These are phyloP conservation scores for Triplophysa dalaica DNA, from an alignment of 2,113 vertebrate genomes.

Conservation along the genomic window DNA sequence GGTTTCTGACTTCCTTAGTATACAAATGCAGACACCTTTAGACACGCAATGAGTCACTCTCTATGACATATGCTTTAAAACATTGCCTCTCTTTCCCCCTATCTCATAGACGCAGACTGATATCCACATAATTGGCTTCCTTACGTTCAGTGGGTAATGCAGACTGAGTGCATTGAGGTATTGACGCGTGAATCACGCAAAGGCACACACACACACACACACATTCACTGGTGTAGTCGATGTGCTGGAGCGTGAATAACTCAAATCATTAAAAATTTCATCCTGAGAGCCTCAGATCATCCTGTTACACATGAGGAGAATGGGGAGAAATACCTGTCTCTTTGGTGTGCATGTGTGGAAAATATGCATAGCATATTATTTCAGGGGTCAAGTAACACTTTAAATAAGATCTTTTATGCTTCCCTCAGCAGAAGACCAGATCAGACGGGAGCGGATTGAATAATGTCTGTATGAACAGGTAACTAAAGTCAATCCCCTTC, in stretches of 20 bases:
- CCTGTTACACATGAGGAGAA: neutral
- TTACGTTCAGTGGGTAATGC: slow-evolving; percentile 1
- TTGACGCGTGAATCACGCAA: slow-evolving; percentile 1
- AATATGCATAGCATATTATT: slow-evolving; percentile 3
- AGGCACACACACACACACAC: slow-evolving; percentile 4
- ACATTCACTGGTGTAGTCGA: neutral
- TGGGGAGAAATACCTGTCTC: slow-evolving; percentile 3
- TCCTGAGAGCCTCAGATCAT: slow-evolving; percentile 35
- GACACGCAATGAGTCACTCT: slow-evolving; percentile 7
- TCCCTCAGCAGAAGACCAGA: neutral
- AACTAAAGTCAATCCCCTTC: neutral
- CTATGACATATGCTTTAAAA: neutral
- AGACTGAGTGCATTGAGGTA: slow-evolving; percentile 4
- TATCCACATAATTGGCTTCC: slow-evolving; percentile 24
- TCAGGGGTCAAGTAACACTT: slow-evolving; percentile 20
- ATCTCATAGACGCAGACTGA: neutral
- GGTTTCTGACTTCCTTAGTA: neutral
- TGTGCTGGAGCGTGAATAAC: slow-evolving; percentile 22
- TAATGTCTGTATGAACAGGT: neutral
- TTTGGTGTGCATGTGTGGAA: neutral
- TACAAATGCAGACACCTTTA: slow-evolving; percentile 16
- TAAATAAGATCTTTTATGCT: slow-evolving; percentile 2
- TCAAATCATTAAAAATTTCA: slow-evolving; percentile 29
- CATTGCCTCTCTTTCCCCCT: slow-evolving; percentile 10
- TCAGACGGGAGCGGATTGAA: neutral